Conservation (phyloP, 1,140 invertebrate species). For the Drosophila obscura region DNA sequence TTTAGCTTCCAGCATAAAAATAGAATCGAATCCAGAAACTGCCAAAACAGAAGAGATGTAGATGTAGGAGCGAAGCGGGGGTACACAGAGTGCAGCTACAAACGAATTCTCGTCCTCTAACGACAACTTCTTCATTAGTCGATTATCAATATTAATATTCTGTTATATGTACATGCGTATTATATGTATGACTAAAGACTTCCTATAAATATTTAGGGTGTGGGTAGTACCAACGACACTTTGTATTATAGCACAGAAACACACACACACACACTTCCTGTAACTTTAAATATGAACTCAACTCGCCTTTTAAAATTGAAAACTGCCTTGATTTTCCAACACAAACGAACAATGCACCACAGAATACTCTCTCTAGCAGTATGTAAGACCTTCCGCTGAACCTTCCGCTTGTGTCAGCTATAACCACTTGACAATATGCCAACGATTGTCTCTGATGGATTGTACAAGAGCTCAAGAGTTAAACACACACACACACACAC, state of each 20-base stretch:
- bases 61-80: constrained; percentile 17
- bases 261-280: constrained; percentile 60
- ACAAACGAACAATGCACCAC: constrained; percentile 72
- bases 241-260: constrained; percentile 77
- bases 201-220: constrained; percentile 78
- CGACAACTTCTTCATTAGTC: constrained; percentile 85
- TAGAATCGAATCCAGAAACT: constrained; percentile 26
- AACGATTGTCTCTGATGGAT: constrained; percentile 66
- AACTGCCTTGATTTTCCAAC: constrained; percentile 71
- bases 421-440: constrained; percentile 65
- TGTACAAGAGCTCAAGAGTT: constrained; percentile 36
- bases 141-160: constrained; percentile 70
- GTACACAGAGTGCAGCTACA: constrained; percentile 56
- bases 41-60: constrained; percentile 41
- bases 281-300: constrained; percentile 57
- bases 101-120: constrained; percentile 81
- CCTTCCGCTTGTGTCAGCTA: constrained; percentile 15
- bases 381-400: constrained; percentile 23
- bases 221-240: constrained; percentile 75
- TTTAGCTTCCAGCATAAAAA: constrained; percentile 1
- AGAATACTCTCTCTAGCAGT: constrained; percentile 66
- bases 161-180: constrained; percentile 29
- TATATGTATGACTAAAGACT: constrained; percentile 67
- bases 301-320: constrained; percentile 68
- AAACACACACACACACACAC: constrained; percentile 62